Percentiles rank a stretch among this genome's conserved stretches.
Evolutionary conservation across 2,888 invertebrate species (phyloP).

Genomic region (Cryptus armator): DNA sequence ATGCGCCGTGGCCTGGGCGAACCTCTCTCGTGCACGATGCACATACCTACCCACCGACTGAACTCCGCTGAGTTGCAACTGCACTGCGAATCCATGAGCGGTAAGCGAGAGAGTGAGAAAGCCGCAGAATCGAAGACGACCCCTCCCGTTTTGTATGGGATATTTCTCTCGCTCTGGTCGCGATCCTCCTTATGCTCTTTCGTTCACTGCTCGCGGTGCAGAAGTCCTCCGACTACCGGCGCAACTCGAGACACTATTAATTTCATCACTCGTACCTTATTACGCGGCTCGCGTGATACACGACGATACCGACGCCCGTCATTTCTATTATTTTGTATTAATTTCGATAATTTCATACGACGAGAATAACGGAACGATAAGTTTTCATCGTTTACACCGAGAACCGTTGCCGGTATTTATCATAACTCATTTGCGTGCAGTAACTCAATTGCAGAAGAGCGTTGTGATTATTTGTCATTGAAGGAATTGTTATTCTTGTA

Average conservation of each 20-base stretch:
- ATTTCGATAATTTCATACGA: constrained; percentile 48
- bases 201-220: constrained; percentile 38
- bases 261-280: constrained; percentile 69
- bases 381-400: constrained; percentile 7
- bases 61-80: constrained; percentile 46
- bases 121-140: constrained; percentile 58
- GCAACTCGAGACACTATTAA: constrained; percentile 69
- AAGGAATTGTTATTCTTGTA: background rate
- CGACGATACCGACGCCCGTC: constrained; percentile 40
- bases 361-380: constrained; percentile 2
- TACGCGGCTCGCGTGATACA: constrained; percentile 68
- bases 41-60: constrained; percentile 55
- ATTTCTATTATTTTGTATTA: constrained; percentile 62
- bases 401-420: constrained; percentile 1
- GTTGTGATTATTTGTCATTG: background rate
- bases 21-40: constrained; percentile 70
- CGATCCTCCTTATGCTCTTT: constrained; percentile 32
- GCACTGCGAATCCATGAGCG: constrained; percentile 40
- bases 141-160: constrained; percentile 44
- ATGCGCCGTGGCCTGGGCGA: constrained; percentile 79
- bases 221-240: constrained; percentile 38
- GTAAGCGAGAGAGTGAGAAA: constrained; percentile 59
- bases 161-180: constrained; percentile 15
- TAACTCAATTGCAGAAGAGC: background rate
- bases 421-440: background rate